These are phyloP conservation scores for Trachelus troglodyta DNA, from an alignment of 2,888 invertebrate species.

Conservation along the genomic window DNA sequence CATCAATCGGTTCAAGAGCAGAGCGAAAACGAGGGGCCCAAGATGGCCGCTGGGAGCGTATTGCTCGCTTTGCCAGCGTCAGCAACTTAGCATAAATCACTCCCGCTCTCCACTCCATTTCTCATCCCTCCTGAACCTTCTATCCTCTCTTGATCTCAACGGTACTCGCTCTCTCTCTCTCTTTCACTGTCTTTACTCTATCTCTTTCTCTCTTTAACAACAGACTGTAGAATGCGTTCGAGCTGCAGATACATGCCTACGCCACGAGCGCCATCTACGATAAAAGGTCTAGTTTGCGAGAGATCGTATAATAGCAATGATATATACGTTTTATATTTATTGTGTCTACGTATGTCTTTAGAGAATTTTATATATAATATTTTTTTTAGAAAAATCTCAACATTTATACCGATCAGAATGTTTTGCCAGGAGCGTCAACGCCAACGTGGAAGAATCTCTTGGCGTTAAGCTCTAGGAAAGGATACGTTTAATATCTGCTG, in stretches of 20 bases:
- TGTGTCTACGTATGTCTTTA: background rate
- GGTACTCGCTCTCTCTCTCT: slow-evolving; percentile 11
- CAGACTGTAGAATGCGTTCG: background rate
- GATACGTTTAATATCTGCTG: slow-evolving; percentile 3
- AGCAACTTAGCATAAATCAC: slow-evolving; percentile 64
- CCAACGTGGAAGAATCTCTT: background rate
- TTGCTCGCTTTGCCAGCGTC: slow-evolving; percentile 55
- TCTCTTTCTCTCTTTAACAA: slow-evolving; percentile 17
- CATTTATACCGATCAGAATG: background rate
- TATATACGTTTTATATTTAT: background rate
- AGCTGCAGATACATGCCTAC: slow-evolving; percentile 1
- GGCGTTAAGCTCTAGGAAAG: background rate
- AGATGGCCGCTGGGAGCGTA: slow-evolving; percentile 50
- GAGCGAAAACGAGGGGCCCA: slow-evolving; percentile 43
- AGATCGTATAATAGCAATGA: background rate
- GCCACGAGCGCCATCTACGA: background rate
- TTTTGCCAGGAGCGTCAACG: background rate
- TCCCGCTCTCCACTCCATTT: slow-evolving; percentile 50
- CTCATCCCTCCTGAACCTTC: slow-evolving; percentile 24
- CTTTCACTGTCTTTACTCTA: slow-evolving; percentile 14
- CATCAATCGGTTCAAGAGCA: slow-evolving; percentile 36
- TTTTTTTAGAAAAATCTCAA: background rate
- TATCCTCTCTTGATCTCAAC: background rate
- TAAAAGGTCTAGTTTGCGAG: background rate
- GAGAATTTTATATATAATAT: background rate